Evolutionary conservation across 2,888 invertebrate genomes (phyloP).

Genomic region (Leptinotarsa rubiginosa): DNA sequence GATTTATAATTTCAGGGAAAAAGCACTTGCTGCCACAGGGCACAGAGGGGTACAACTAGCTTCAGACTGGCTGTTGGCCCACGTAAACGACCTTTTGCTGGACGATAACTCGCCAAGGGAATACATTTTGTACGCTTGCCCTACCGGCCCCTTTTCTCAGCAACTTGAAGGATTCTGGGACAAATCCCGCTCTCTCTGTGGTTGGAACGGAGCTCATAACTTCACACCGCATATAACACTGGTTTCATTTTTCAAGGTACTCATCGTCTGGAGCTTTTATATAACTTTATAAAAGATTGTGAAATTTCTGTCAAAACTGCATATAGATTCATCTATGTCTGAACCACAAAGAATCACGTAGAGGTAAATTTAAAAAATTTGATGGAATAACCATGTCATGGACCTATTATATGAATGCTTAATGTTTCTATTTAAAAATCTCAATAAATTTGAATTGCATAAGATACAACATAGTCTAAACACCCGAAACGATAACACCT

Average conservation of each 20-base stretch:
- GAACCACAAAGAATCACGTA: no score
- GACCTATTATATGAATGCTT: no score
- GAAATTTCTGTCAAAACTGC: no score
- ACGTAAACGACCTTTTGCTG: constrained; percentile 85
- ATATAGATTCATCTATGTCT: no score
- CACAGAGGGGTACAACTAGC: constrained; percentile 89
- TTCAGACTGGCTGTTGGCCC: constrained; percentile 90
- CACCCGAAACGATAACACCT: no score
- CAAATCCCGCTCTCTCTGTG: constrained; percentile 78
- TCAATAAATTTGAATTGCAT: no score
- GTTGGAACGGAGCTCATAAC: constrained; percentile 92
- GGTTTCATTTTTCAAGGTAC: constrained; percentile 88
- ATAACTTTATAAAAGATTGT: no score
- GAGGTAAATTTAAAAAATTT: no score
- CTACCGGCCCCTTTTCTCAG: constrained; percentile 79
- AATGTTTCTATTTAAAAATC: no score
- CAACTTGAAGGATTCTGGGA: constrained; percentile 83
- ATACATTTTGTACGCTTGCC: constrained; percentile 89
- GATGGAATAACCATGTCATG: no score
- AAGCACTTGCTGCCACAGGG: constrained; percentile 90
- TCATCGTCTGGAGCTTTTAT: background rate
- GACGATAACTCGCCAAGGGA: constrained; percentile 84
- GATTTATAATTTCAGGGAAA: constrained; percentile 72
- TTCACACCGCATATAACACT: constrained; percentile 91
- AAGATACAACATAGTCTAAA: no score